Evolutionary conservation across 1,140 invertebrate species (phyloP).

Genomic region (Vollenhovia emeryi): DNA sequence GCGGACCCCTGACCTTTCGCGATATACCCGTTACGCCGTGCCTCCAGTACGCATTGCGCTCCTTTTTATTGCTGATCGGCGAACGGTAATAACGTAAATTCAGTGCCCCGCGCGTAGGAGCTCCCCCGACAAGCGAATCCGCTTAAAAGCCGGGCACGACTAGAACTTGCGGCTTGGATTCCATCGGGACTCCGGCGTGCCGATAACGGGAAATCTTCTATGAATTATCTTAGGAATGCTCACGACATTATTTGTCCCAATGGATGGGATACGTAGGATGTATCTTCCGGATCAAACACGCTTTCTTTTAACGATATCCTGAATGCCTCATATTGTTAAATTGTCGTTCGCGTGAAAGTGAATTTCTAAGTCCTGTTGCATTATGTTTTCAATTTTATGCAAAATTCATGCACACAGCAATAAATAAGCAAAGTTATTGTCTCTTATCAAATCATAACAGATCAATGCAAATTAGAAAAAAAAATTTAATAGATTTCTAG

Average conservation of each 20-base stretch:
- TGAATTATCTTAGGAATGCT: conserved; percentile 44
- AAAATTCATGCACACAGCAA: background rate
- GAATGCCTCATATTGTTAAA: background rate
- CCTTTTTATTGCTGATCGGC: conserved; percentile 73
- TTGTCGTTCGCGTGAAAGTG: background rate
- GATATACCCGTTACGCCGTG: conserved; percentile 68
- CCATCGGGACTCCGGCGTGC: conserved; percentile 57
- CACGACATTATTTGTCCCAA: conserved; percentile 51
- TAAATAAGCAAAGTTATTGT: background rate
- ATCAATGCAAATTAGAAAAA: background rate
- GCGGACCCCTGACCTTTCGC: conserved; percentile 73
- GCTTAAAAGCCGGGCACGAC: conserved; percentile 60
- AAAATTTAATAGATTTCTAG: background rate
- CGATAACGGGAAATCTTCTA: conserved; percentile 68
- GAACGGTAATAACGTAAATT: conserved; percentile 75
- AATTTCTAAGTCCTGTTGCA: background rate
- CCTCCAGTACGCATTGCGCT: conserved; percentile 73
- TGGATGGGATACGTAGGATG: background rate
- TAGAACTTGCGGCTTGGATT: conserved; percentile 59
- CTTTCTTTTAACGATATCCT: background rate
- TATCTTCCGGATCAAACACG: background rate
- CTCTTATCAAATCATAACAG: background rate
- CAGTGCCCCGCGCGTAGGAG: conserved; percentile 53
- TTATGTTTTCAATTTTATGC: background rate
- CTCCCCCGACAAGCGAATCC: conserved; percentile 54